Evolutionary conservation across 2,888 invertebrate species (phyloP).

Genomic region (Ganaspis brasiliensis): DNA sequence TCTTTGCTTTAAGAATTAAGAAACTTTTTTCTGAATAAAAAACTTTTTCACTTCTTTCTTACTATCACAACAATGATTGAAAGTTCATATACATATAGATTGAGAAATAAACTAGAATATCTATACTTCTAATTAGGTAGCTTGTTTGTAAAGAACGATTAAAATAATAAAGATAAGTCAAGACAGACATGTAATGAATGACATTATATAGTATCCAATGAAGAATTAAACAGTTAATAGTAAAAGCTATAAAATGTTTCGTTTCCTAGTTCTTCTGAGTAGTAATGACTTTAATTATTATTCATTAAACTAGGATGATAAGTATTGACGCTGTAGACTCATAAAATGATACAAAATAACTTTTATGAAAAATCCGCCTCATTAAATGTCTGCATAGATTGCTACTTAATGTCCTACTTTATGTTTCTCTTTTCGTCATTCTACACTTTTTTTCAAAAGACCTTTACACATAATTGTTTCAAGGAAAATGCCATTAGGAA

Average conservation of each 20-base stretch:
- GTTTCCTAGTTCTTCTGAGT: conserved; percentile 7
- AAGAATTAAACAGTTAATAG: conserved; percentile 5
- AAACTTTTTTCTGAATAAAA: no score
- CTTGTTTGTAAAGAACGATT: no score
- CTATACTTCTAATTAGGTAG: no score
- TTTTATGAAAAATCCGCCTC: background rate
- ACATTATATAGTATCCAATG: background rate
- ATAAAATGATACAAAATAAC: conserved; percentile 11
- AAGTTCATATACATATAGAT: no score
- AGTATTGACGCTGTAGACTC: conserved; percentile 1
- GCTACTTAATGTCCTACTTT: background rate
- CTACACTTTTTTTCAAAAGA: background rate
- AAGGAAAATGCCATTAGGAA: conserved; percentile 12
- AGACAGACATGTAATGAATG: background rate
- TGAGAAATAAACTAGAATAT: no score
- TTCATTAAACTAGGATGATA: background rate
- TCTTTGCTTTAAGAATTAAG: background rate
- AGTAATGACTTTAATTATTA: conserved; percentile 8
- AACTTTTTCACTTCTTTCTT: no score
- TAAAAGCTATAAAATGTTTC: background rate
- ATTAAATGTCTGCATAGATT: conserved; percentile 9
- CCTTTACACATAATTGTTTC: conserved; percentile 3
- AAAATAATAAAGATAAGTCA: background rate
- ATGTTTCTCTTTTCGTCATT: conserved; percentile 20
- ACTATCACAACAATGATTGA: no score